phyloP scores from a whole-genome alignment of 1,140 invertebrate species.

The Aphidius gifuensis region DNA sequence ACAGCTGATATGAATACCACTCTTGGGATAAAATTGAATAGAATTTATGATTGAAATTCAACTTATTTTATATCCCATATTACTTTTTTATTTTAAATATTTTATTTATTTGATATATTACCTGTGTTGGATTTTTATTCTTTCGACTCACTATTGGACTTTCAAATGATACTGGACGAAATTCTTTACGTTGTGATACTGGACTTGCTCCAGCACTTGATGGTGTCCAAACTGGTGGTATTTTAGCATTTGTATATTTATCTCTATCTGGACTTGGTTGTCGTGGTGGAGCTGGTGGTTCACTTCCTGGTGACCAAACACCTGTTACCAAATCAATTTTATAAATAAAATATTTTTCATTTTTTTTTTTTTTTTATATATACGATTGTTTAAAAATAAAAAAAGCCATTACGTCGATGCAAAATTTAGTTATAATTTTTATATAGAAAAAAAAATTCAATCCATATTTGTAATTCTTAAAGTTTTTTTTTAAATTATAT shows the following conservation, averaged over 20 bases:
- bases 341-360: slow-evolving; percentile 17
- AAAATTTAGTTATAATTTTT: too few species aligned
- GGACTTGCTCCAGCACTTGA: slow-evolving; percentile 65
- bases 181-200: slow-evolving; percentile 64
- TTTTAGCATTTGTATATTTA: slow-evolving; percentile 49
- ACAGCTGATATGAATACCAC: slow-evolving; percentile 21
- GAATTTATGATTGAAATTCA: slow-evolving; percentile 3
- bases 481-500: too few species aligned
- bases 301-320: slow-evolving; percentile 55
- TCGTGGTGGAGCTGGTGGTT: slow-evolving; percentile 50
- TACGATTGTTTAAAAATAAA: neutral
- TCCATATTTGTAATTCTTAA: too few species aligned
- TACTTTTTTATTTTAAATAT: neutral
- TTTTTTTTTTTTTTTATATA: neutral
- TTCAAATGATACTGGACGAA: slow-evolving; percentile 75
- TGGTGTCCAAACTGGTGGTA: slow-evolving; percentile 72
- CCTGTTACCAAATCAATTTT: slow-evolving; percentile 38
- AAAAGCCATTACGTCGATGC: too few species aligned
- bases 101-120: slow-evolving; percentile 6
- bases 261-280: slow-evolving; percentile 50
- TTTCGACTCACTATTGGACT: slow-evolving; percentile 63
- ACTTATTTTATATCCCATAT: slow-evolving; percentile 17
- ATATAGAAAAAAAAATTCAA: too few species aligned
- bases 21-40: slow-evolving; percentile 6
- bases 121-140: slow-evolving; percentile 31